A percentile compares a stretch with the other conserved stretches of the same genome.
phyloP scores from a whole-genome alignment of 2,113 vertebrate genomes.

The Nibea albiflora region DNA sequence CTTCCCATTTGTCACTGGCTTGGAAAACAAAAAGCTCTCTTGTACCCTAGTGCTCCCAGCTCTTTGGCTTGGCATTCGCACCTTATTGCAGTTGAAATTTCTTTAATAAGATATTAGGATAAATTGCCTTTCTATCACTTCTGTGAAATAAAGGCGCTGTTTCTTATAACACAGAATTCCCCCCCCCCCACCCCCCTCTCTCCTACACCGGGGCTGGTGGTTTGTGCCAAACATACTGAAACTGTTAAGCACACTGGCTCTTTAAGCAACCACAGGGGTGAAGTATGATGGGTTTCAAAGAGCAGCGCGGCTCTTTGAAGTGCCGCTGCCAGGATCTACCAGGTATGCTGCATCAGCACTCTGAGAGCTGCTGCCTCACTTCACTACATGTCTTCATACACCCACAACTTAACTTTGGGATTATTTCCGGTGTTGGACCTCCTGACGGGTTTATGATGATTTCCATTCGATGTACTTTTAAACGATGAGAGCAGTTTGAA shows the following conservation, averaged over 20 bases:
- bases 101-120: conserved; percentile 73
- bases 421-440: conserved; percentile 43
- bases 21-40: conserved; percentile 54
- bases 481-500: conserved; percentile 18
- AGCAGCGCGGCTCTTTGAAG: conserved; percentile 89
- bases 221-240: conserved; percentile 93
- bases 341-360: conserved; percentile 91
- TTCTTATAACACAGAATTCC: conserved; percentile 81
- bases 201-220: conserved; percentile 56
- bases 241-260: conserved; percentile 88
- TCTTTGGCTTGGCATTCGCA: conserved; percentile 45
- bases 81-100: conserved; percentile 47
- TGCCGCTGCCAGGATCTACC: conserved; percentile 89
- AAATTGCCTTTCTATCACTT: conserved; percentile 75
- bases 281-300: conserved; percentile 91
- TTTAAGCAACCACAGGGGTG: conserved; percentile 89
- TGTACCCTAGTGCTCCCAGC: conserved; percentile 44
- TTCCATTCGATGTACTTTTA: conserved; percentile 21
- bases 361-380: conserved; percentile 67
- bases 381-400: conserved; percentile 41
- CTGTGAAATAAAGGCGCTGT: conserved; percentile 39
- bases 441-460: conserved; percentile 33
- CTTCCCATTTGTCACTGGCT: conserved; percentile 65
- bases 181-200: conserved; percentile 40
- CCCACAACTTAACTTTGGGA: conserved; percentile 18